Evolutionary conservation across 2,113 vertebrate genomes (phyloP).

Genomic region (Colius striatus): DNA sequence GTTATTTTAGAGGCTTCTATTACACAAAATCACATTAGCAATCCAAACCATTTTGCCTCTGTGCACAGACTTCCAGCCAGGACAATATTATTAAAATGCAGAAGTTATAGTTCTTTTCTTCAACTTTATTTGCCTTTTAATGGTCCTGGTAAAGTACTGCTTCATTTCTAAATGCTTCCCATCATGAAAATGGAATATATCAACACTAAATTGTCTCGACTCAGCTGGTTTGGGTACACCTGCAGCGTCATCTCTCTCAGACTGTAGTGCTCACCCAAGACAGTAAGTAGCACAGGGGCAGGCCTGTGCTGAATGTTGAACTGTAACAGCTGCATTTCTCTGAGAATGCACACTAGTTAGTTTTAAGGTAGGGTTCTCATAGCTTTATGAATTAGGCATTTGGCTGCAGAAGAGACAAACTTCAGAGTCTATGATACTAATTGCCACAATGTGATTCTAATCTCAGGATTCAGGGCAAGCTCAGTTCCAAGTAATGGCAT

Average conservation of each 20-base stretch:
- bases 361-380: neutral
- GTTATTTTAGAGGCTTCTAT: slow-evolving; percentile 26
- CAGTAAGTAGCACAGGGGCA: neutral
- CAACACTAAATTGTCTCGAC: neutral
- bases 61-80: neutral
- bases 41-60: slow-evolving; percentile 41
- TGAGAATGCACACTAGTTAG: neutral
- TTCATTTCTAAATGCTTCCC: neutral
- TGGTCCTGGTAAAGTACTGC: neutral
- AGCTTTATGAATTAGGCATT: neutral
- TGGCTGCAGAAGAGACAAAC: neutral
- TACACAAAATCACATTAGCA: slow-evolving; percentile 7
- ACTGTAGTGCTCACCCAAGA: neutral
- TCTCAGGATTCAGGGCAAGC: neutral
- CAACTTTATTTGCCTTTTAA: slow-evolving; percentile 25
- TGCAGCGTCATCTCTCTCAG: neutral
- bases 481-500: neutral
- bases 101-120: slow-evolving; percentile 8
- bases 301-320: neutral
- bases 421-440: neutral
- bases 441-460: neutral
- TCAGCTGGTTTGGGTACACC: neutral
- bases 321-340: neutral
- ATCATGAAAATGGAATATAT: neutral
- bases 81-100: slow-evolving; percentile 30